Evolutionary conservation across 2,888 invertebrate species (phyloP).

Genomic region (Gisinianus flammeolus): DNA sequence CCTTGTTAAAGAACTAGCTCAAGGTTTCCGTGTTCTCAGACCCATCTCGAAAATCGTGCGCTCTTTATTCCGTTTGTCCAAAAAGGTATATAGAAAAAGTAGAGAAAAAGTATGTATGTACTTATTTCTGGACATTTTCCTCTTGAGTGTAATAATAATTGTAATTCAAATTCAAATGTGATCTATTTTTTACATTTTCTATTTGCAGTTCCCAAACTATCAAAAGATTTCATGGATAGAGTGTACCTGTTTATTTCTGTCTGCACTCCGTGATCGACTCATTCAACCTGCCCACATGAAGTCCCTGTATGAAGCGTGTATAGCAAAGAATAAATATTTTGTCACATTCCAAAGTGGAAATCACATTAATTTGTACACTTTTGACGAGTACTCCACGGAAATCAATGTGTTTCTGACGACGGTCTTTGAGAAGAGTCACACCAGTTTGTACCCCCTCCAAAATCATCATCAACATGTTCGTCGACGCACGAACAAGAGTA

Average conservation of each 20-base stretch:
- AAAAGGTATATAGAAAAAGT: no score
- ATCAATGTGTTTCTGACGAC: no score
- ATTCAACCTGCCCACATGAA: constrained; percentile 30
- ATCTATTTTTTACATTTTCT: no score
- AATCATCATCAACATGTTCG: no score
- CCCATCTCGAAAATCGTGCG: not conserved
- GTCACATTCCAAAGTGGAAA: constrained; percentile 6
- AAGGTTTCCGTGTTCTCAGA: not conserved
- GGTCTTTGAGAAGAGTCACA: no score
- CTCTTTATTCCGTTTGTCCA: not conserved
- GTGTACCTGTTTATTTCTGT: constrained; percentile 18
- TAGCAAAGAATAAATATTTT: constrained; percentile 22
- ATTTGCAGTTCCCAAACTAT: constrained; percentile 21
- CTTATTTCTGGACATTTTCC: no score
- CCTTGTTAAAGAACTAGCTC: not conserved
- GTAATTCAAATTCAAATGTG: no score
- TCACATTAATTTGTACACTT: not conserved
- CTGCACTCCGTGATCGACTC: not conserved
- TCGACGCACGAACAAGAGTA: no score
- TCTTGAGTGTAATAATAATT: no score
- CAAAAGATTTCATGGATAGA: constrained; percentile 1
- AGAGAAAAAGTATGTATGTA: no score
- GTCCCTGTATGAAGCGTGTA: constrained; percentile 15
- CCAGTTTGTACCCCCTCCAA: no score
- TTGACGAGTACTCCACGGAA: no score